Evolutionary conservation across 2,113 vertebrate species (phyloP).

Genomic region (Galeopterus variegatus): DNA sequence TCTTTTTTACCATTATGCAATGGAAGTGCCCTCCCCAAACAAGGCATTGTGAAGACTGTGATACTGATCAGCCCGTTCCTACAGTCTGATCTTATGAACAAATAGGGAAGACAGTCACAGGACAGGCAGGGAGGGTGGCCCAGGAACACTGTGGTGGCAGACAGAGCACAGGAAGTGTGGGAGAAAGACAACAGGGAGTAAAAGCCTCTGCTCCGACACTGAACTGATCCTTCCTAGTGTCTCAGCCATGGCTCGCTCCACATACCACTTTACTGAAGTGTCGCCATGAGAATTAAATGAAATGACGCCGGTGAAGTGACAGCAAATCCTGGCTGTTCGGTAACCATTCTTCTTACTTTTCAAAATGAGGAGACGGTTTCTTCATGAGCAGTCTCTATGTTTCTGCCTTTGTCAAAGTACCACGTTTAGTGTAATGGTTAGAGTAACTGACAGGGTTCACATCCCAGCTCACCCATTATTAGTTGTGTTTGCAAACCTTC

Average conservation of each 20-base stretch:
- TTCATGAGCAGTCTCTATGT: accelerated
- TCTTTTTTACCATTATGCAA: neutral
- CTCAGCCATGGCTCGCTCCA: accelerated
- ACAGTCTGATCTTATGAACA: accelerated
- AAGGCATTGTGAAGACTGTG: accelerated
- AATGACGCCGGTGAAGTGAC: accelerated
- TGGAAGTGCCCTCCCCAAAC: neutral
- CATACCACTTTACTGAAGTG: too few relatives aligned
- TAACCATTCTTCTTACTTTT: neutral
- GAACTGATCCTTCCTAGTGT: accelerated
- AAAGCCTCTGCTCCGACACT: too few relatives aligned
- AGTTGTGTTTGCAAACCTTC: too few relatives aligned
- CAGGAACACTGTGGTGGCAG: neutral
- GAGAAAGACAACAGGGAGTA: neutral
- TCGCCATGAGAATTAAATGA: neutral
- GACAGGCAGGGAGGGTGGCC: accelerated
- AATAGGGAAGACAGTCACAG: too few relatives aligned
- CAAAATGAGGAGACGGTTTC: neutral
- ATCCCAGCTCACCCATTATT: accelerated
- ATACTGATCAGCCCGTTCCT: too few relatives aligned
- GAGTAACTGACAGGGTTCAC: accelerated
- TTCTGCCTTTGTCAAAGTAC: accelerated
- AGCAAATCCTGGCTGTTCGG: accelerated
- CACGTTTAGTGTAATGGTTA: accelerated
- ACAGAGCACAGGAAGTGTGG: neutral